Evolutionary conservation across 2,888 invertebrate genomes (phyloP).

Genomic region (Apodemia mormo): DNA sequence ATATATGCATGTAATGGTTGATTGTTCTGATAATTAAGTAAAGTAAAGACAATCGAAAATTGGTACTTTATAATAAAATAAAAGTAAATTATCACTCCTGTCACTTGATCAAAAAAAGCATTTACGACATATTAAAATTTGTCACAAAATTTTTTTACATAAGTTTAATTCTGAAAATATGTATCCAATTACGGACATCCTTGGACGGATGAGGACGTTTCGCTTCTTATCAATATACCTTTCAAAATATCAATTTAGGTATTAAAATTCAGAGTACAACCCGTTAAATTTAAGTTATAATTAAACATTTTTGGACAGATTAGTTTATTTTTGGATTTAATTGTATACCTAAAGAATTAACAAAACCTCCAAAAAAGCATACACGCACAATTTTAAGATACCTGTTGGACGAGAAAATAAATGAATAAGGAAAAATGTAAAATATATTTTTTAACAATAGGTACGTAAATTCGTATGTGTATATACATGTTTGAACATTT

Average conservation of each 20-base stretch:
- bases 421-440: too few relatives aligned
- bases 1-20: neutral
- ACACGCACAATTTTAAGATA: too few relatives aligned
- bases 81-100: neutral
- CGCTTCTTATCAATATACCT: neutral
- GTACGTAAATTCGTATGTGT: too few relatives aligned
- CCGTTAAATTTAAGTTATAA: neutral
- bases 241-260: neutral
- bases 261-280: neutral
- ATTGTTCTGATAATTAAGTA: neutral
- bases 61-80: neutral
- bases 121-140: neutral
- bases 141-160: neutral
- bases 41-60: neutral
- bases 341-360: too few relatives aligned
- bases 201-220: slow-evolving; percentile 54
- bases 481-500: too few relatives aligned
- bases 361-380: too few relatives aligned
- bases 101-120: neutral
- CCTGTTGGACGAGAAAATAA: too few relatives aligned
- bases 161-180: slow-evolving; percentile 17
- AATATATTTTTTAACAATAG: too few relatives aligned
- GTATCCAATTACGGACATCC: slow-evolving; percentile 35
- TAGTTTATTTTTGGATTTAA: too few relatives aligned
- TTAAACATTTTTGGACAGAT: too few relatives aligned